A percentile compares a stretch with the other conserved stretches of the same genome.
These are phyloP conservation scores for Micronycteris hirsuta DNA, from an alignment of 2,113 vertebrate genomes.

Conservation along the genomic window DNA sequence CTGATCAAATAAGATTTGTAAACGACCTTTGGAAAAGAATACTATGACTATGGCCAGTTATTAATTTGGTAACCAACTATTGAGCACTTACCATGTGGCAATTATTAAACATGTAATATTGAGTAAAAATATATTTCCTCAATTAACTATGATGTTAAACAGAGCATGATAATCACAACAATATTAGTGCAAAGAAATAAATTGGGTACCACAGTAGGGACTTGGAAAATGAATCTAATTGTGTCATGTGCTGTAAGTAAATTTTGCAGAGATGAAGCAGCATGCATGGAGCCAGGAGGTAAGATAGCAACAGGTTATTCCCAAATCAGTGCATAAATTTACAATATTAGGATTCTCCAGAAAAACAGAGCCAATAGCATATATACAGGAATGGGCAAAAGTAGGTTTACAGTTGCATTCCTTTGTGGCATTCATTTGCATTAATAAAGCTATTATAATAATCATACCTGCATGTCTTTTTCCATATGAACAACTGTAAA, in stretches of 20 bases:
- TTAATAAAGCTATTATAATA: neutral
- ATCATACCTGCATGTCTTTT: neutral
- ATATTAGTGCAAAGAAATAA: neutral
- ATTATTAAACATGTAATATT: neutral
- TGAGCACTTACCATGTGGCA: neutral
- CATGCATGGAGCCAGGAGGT: neutral
- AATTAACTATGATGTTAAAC: neutral
- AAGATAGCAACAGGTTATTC: neutral
- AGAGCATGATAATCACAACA: neutral
- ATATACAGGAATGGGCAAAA: neutral
- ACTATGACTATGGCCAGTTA: neutral
- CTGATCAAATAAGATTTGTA: neutral
- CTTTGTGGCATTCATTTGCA: neutral
- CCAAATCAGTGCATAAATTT: neutral
- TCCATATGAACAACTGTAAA: neutral
- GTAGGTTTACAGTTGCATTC: neutral
- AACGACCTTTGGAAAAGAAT: neutral
- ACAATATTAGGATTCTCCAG: neutral
- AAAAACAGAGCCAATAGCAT: neutral
- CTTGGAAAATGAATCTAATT: neutral
- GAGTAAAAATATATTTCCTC: neutral
- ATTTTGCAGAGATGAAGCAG: neutral
- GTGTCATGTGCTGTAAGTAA: neutral
- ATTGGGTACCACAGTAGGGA: neutral
- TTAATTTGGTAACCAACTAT: neutral